Conservation (phyloP, 2,113 vertebrate species). For the Donacobius atricapilla region DNA sequence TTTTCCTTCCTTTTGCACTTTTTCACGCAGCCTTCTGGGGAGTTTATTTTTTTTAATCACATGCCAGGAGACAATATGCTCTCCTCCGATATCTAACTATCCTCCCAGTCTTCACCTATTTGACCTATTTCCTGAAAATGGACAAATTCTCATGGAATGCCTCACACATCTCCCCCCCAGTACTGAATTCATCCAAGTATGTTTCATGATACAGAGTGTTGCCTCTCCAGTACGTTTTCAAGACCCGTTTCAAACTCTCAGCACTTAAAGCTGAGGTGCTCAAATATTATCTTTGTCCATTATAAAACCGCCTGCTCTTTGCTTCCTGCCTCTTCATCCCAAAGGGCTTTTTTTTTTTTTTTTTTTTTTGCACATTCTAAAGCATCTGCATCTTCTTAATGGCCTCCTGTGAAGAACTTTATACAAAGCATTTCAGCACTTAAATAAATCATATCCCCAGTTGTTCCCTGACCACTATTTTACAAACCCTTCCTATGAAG, state of each 20-base stretch:
- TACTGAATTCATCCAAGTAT: neutral
- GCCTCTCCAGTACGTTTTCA: neutral
- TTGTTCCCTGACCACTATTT: neutral
- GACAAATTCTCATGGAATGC: neutral
- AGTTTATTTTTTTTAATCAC: neutral
- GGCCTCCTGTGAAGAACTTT: constrained; percentile 13
- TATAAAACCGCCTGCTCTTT: neutral
- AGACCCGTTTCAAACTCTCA: neutral
- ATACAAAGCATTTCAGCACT: constrained; percentile 23
- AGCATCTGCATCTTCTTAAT: constrained; percentile 25
- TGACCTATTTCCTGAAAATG: neutral
- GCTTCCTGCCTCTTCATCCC: neutral
- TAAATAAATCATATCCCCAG: constrained; percentile 55
- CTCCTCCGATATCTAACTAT: neutral
- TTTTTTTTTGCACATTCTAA: neutral
- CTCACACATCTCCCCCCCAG: neutral
- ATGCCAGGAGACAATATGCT: neutral
- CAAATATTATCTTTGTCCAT: neutral
- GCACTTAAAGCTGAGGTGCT: neutral
- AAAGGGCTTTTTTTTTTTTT: neutral
- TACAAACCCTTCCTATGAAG: neutral
- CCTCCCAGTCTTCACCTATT: neutral
- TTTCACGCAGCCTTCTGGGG: neutral
- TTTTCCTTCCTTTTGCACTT: neutral
- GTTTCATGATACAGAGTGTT: neutral